A percentile compares a stretch with the other conserved stretches of the same genome.
Conservation (phyloP, 1,140 invertebrate genomes). For the Amyelois transitella region DNA sequence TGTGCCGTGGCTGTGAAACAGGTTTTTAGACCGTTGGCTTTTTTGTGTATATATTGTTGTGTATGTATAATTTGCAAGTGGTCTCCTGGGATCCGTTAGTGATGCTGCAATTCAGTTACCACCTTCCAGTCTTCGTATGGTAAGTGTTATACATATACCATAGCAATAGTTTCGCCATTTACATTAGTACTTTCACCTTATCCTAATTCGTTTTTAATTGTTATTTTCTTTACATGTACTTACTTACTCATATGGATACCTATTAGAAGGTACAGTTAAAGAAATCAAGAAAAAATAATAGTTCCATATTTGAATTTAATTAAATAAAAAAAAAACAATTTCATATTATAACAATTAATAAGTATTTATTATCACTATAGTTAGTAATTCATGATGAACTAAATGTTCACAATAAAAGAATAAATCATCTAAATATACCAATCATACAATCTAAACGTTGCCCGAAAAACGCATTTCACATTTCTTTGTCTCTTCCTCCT, state of each 20-base stretch:
- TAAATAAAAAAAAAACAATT: too few species aligned
- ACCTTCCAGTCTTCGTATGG: conserved; percentile 33
- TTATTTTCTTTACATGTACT: too few species aligned
- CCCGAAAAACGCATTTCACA: not conserved
- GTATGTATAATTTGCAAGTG: conserved; percentile 44
- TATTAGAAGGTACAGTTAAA: too few species aligned
- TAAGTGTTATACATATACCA: conserved; percentile 26
- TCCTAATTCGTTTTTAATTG: too few species aligned
- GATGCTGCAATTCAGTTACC: conserved; percentile 41
- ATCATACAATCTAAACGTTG: not conserved
- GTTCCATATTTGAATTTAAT: too few species aligned
- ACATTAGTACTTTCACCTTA: not conserved
- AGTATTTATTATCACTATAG: not conserved
- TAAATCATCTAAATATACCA: not conserved
- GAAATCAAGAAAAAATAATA: too few species aligned
- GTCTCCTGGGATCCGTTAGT: conserved; percentile 34
- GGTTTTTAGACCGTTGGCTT: conserved; percentile 55
- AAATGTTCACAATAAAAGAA: not conserved
- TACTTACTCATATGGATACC: too few species aligned
- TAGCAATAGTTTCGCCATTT: not conserved
- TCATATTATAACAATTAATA: not conserved
- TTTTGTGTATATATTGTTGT: conserved; percentile 50
- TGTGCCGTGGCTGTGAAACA: conserved; percentile 33
- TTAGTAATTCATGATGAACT: not conserved
- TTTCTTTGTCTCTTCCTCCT: not conserved